Conservation (phyloP, 2,797 vertebrate species). For the Zalophus californianus region DNA sequence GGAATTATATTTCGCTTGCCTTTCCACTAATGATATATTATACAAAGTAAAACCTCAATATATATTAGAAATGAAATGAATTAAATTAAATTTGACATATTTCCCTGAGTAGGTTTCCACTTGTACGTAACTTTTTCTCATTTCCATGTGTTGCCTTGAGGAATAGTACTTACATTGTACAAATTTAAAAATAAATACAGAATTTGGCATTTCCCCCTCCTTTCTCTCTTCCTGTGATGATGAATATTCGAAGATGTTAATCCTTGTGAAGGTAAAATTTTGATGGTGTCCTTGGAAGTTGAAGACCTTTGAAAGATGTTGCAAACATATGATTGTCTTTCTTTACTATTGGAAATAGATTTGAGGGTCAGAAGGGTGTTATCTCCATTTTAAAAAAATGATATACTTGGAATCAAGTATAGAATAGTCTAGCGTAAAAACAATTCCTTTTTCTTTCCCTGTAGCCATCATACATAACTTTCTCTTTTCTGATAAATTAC, state of each 20-base stretch:
- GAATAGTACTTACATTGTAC: conserved; percentile 23
- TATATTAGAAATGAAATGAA: conserved; percentile 33
- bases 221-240: background rate
- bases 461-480: background rate
- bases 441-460: conserved; percentile 23
- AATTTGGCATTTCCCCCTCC: conserved; percentile 14
- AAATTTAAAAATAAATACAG: conserved; percentile 46
- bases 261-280: background rate
- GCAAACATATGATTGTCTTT: background rate
- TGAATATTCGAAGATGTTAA: background rate
- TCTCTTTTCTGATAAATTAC: conserved; percentile 33
- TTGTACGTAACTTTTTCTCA: background rate
- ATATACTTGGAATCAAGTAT: conserved; percentile 50
- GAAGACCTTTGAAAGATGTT: conserved; percentile 11
- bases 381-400: background rate
- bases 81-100: conserved; percentile 57
- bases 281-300: background rate
- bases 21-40: background rate
- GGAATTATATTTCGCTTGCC: conserved; percentile 18
- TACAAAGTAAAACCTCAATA: conserved; percentile 25
- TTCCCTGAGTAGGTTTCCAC: conserved; percentile 11
- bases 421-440: background rate
- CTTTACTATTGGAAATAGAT: background rate
- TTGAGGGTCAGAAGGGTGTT: background rate
- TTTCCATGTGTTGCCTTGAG: conserved; percentile 2